A percentile compares a stretch with the other conserved stretches of the same genome.
phyloP scores from a whole-genome alignment of 1,140 invertebrate species.

The Rhopalosiphum padi region DNA sequence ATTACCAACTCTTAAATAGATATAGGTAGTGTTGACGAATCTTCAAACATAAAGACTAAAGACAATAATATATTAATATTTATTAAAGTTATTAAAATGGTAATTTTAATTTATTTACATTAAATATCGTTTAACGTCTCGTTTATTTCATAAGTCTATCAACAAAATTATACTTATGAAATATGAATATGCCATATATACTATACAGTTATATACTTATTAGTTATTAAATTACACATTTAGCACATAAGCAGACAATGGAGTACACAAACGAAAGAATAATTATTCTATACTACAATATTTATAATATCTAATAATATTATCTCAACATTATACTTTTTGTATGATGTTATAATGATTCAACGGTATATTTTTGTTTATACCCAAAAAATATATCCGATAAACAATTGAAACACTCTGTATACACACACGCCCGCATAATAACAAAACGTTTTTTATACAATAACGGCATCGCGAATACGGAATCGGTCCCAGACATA shows the following conservation, averaged over 20 bases:
- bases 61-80: no score
- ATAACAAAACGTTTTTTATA: conserved; percentile 37
- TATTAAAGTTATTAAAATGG: neutral
- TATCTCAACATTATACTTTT: neutral
- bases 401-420: conserved; percentile 21
- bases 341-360: neutral
- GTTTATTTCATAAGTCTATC: neutral
- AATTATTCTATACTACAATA: neutral
- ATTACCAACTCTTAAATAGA: neutral
- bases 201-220: neutral
- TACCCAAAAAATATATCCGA: neutral
- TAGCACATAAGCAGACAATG: neutral
- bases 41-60: neutral
- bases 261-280: neutral
- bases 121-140: neutral
- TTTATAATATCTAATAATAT: neutral
- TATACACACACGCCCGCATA: conserved; percentile 26
- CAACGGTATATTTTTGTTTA: neutral
- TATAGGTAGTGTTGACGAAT: conserved; percentile 8
- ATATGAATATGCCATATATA: neutral
- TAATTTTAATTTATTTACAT: neutral
- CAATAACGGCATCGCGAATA: conserved; percentile 57
- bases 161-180: neutral
- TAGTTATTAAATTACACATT: neutral
- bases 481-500: conserved; percentile 48